Conservation (phyloP, 1,140 invertebrate genomes). For the Tribolium castaneum region DNA sequence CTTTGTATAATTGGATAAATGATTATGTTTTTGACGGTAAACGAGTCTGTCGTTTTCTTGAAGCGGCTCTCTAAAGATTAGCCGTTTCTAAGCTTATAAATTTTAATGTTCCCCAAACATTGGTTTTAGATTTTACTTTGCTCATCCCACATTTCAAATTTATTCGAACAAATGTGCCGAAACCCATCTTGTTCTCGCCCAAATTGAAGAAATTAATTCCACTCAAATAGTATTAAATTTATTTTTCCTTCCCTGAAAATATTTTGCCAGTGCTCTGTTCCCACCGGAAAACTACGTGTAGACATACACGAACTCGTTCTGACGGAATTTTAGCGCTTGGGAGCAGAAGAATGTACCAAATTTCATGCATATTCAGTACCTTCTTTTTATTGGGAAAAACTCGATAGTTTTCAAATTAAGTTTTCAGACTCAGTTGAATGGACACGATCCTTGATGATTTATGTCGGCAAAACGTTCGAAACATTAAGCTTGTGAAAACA, state of each 20-base stretch:
- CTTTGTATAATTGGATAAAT: neutral
- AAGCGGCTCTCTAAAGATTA: slow-evolving; percentile 12
- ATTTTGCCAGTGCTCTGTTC: neutral
- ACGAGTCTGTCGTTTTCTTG: neutral
- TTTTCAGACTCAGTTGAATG: neutral
- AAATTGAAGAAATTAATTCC: neutral
- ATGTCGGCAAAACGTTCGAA: slow-evolving; percentile 21
- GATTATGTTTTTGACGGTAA: neutral
- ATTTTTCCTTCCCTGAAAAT: neutral
- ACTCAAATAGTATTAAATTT: neutral
- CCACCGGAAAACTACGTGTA: neutral
- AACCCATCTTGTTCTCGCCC: neutral
- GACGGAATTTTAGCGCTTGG: neutral
- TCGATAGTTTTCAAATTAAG: neutral
- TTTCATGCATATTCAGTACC: neutral
- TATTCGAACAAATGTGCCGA: neutral
- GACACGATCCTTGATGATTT: neutral
- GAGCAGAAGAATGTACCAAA: neutral
- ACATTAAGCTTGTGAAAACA: slow-evolving; percentile 27
- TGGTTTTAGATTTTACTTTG: slow-evolving; percentile 17
- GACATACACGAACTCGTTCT: neutral
- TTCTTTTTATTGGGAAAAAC: neutral
- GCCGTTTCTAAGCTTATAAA: slow-evolving; percentile 7
- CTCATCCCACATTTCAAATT: slow-evolving; percentile 1
- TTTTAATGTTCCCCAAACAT: slow-evolving; percentile 12